A percentile compares a stretch with the other conserved stretches of the same genome.
Evolutionary conservation across 2,797 vertebrate species (phyloP).

Genomic region (Pseudochirops cupreus): DNA sequence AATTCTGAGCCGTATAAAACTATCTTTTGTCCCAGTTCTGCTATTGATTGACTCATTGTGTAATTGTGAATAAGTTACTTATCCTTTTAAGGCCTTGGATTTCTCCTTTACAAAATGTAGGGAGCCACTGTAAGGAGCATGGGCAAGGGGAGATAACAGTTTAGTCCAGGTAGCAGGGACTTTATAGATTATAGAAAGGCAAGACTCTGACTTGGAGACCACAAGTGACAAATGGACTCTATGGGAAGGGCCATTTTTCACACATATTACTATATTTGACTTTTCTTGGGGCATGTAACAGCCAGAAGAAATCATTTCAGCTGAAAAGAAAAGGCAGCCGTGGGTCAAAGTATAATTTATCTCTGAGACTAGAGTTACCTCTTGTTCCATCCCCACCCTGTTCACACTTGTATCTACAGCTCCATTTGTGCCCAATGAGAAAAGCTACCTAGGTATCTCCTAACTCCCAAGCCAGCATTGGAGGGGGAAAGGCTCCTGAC

Average conservation of each 20-base stretch:
- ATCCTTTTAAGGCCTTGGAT: not conserved
- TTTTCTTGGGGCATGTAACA: not conserved
- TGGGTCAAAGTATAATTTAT: conserved; percentile 5
- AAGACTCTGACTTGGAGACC: conserved; percentile 7
- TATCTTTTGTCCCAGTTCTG: not conserved
- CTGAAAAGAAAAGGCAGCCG: not conserved
- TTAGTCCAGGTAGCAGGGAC: not conserved
- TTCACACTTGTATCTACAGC: not conserved
- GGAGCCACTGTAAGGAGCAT: not conserved
- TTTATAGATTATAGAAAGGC: not conserved
- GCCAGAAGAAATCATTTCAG: conserved; percentile 4
- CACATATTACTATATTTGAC: not conserved
- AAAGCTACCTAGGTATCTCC: not conserved
- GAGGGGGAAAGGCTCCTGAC: not conserved
- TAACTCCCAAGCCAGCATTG: not conserved
- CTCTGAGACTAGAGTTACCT: not conserved
- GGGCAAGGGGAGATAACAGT: not conserved
- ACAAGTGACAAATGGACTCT: not conserved
- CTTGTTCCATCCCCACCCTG: not conserved
- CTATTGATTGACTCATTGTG: not conserved
- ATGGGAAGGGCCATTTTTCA: conserved; percentile 55
- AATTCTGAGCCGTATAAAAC: not conserved
- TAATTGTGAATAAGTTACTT: not conserved
- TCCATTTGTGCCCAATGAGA: not conserved
- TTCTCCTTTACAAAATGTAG: not conserved